Evolutionary conservation across 1,140 invertebrate species (phyloP).

Genomic region (Protaetia brevitarsis): DNA sequence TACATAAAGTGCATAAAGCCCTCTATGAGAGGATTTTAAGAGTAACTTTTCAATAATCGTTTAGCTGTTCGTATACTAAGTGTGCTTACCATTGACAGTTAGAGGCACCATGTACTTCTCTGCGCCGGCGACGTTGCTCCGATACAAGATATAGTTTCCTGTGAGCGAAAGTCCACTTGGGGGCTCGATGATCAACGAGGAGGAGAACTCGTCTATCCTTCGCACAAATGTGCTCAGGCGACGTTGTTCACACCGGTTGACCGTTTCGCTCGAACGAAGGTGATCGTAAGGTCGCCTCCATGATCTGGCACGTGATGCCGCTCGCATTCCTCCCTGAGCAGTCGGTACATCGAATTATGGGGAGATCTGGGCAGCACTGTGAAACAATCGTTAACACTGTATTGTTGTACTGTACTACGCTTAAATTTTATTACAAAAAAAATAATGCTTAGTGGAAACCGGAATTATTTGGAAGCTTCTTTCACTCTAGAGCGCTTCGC

Average conservation of each 20-base stretch:
- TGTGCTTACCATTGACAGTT: conserved; percentile 76
- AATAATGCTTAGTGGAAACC: too few species aligned
- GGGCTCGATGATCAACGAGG: conserved; percentile 82
- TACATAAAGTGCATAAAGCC: too few species aligned
- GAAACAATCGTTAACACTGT: too few species aligned
- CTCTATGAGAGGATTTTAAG: too few species aligned
- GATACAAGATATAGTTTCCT: conserved; percentile 86
- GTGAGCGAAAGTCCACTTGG: conserved; percentile 70
- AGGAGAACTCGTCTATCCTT: conserved; percentile 81
- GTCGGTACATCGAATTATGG: conserved; percentile 78
- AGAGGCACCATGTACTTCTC: conserved; percentile 72
- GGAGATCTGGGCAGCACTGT: conserved; percentile 84
- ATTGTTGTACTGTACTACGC: too few species aligned
- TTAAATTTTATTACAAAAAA: too few species aligned
- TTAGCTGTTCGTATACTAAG: background rate
- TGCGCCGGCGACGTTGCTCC: conserved; percentile 77
- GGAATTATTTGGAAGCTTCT: too few species aligned
- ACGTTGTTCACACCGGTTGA: conserved; percentile 56
- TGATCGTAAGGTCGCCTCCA: conserved; percentile 92
- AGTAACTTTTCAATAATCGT: too few species aligned
- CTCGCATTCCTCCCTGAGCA: conserved; percentile 87
- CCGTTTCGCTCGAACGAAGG: conserved; percentile 85
- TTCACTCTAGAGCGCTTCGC: too few species aligned
- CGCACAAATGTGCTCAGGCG: conserved; percentile 57
- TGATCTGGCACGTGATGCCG: conserved; percentile 91